Conservation (phyloP, 2,888 invertebrate genomes). For the Argyresthia albistria region DNA sequence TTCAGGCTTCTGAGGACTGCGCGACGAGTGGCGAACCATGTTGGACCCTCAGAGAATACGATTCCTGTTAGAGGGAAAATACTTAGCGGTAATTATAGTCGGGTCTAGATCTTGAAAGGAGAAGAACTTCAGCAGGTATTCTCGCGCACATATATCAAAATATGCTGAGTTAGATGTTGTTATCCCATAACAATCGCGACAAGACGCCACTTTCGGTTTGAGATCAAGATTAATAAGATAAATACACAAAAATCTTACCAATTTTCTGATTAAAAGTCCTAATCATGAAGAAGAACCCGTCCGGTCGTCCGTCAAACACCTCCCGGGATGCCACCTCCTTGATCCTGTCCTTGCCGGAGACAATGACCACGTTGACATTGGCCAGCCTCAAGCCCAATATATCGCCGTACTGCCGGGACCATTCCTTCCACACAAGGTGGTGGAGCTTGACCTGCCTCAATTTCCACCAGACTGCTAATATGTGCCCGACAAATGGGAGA, state of each 20-base stretch:
- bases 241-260: conserved; percentile 60
- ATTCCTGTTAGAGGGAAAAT: conserved; percentile 58
- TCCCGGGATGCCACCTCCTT: conserved; percentile 75
- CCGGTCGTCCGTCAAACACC: conserved; percentile 80
- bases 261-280: conserved; percentile 78
- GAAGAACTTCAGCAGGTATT: no score
- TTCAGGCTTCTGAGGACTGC: conserved; percentile 76
- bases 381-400: conserved; percentile 78
- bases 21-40: conserved; percentile 76
- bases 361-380: conserved; percentile 71
- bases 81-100: no score
- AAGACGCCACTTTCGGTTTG: not conserved
- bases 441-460: conserved; percentile 40
- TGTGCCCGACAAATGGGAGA: conserved; percentile 48
- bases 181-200: no score
- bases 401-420: conserved; percentile 74
- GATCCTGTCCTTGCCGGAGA: conserved; percentile 74
- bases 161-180: no score
- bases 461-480: conserved; percentile 38
- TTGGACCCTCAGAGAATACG: conserved; percentile 77
- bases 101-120: no score
- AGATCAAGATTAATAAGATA: not conserved
- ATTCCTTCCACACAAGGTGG: conserved; percentile 74
- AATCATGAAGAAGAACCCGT: conserved; percentile 79
- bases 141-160: no score